phyloP scores from a whole-genome alignment of 2,113 vertebrate species.

The Motacilla alba region DNA sequence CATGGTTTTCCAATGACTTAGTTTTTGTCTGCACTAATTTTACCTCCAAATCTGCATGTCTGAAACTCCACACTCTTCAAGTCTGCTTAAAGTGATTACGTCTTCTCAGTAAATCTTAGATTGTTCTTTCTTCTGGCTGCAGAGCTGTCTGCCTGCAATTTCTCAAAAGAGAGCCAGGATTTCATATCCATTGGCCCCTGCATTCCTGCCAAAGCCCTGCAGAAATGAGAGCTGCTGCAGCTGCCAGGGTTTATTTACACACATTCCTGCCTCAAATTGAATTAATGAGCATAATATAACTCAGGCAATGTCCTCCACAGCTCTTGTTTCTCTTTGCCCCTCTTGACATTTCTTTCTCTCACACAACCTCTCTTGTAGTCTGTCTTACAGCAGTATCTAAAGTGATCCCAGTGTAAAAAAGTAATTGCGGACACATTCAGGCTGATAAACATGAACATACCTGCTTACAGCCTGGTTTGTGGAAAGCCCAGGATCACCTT shows the following conservation, averaged over 20 bases:
- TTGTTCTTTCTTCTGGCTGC: conserved; percentile 55
- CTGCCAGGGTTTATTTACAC: conserved; percentile 83
- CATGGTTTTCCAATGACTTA: conserved; percentile 42
- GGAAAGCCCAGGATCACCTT: not conserved
- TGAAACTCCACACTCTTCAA: conserved; percentile 48
- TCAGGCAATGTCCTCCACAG: conserved; percentile 70
- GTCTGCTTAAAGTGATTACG: conserved; percentile 34
- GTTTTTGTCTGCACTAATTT: conserved; percentile 20
- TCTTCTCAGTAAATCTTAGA: conserved; percentile 36
- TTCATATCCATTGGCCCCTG: conserved; percentile 57
- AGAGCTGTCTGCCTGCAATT: conserved; percentile 34
- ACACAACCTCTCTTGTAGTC: not conserved
- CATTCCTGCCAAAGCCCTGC: conserved; percentile 71
- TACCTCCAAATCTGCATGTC: conserved; percentile 33
- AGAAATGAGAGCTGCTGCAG: conserved; percentile 75
- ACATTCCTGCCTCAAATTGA: conserved; percentile 84
- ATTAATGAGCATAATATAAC: conserved; percentile 85
- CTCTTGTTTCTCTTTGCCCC: conserved; percentile 66
- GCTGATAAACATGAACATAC: not conserved
- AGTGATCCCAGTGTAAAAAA: not conserved
- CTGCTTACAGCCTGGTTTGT: not conserved
- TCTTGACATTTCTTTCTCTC: conserved; percentile 50
- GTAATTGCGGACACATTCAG: not conserved
- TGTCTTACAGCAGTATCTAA: not conserved
- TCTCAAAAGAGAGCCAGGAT: conserved; percentile 56